Evolutionary conservation across 2,113 vertebrate genomes (phyloP).

Genomic region (Otus sunia): DNA sequence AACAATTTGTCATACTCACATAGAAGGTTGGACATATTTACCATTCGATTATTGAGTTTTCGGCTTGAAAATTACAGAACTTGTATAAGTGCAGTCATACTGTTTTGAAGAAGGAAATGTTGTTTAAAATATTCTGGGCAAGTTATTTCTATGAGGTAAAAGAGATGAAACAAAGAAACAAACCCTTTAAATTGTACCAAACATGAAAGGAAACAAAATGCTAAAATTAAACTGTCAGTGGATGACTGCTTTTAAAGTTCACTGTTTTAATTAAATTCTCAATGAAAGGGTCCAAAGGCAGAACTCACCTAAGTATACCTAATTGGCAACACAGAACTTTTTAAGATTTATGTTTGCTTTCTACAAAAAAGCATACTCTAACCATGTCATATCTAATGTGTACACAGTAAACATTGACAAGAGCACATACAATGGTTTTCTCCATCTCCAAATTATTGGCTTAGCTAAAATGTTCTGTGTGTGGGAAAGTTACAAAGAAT

Average conservation of each 20-base stretch:
- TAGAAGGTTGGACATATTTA: neutral
- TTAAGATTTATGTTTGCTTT: neutral
- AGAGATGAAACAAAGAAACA: neutral
- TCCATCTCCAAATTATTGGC: slow-evolving; percentile 10
- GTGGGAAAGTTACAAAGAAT: slow-evolving; percentile 7
- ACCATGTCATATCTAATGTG: neutral
- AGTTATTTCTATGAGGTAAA: neutral
- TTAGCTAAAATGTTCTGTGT: slow-evolving; percentile 17
- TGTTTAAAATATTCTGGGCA: neutral
- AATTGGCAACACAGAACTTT: neutral
- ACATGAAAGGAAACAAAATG: neutral
- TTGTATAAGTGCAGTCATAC: neutral
- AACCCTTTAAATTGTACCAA: neutral
- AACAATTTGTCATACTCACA: neutral
- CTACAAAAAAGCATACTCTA: neutral
- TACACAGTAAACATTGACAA: neutral
- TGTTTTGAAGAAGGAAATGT: neutral
- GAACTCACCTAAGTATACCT: neutral
- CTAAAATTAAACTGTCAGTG: neutral
- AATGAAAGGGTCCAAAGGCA: neutral
- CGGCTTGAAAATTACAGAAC: neutral
- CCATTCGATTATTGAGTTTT: neutral
- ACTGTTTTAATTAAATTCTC: neutral
- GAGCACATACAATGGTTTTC: neutral
- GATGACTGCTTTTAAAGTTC: slow-evolving; percentile 2